Conservation (phyloP, 2,888 invertebrate genomes). For the Autographa gamma region DNA sequence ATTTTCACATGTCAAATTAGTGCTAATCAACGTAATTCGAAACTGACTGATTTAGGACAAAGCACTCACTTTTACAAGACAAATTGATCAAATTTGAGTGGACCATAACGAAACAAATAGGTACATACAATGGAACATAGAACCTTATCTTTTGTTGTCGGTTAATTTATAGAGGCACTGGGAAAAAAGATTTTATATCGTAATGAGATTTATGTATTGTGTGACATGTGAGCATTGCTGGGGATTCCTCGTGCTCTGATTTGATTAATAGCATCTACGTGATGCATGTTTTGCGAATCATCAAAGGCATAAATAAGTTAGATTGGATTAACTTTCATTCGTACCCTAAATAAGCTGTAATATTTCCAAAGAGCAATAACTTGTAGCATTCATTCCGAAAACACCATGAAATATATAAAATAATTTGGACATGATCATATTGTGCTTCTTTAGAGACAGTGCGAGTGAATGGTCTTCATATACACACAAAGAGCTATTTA, state of each 20-base stretch:
- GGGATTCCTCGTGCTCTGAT: slow-evolving; percentile 78
- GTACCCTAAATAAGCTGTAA: neutral
- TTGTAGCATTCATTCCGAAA: no score
- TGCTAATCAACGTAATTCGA: neutral
- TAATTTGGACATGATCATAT: no score
- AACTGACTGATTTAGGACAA: neutral
- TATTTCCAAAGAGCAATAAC: no score
- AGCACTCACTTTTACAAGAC: neutral
- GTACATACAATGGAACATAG: no score
- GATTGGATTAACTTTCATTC: slow-evolving; percentile 20
- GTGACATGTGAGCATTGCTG: slow-evolving; percentile 69
- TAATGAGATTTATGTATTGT: slow-evolving; percentile 77
- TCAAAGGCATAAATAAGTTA: slow-evolving; percentile 29
- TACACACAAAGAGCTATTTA: no score
- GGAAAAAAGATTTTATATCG: slow-evolving; percentile 39
- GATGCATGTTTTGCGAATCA: slow-evolving; percentile 34
- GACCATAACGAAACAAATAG: neutral
- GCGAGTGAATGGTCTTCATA: no score
- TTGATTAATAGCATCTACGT: slow-evolving; percentile 71
- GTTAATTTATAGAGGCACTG: neutral
- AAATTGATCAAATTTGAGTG: neutral
- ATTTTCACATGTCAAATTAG: neutral
- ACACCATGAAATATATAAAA: no score
- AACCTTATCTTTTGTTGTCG: no score
- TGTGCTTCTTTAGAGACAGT: no score